Percentiles rank a stretch among this genome's conserved stretches.
Evolutionary conservation across 1,140 invertebrate species (phyloP).

Genomic region (Coboldia fuscipes): DNA sequence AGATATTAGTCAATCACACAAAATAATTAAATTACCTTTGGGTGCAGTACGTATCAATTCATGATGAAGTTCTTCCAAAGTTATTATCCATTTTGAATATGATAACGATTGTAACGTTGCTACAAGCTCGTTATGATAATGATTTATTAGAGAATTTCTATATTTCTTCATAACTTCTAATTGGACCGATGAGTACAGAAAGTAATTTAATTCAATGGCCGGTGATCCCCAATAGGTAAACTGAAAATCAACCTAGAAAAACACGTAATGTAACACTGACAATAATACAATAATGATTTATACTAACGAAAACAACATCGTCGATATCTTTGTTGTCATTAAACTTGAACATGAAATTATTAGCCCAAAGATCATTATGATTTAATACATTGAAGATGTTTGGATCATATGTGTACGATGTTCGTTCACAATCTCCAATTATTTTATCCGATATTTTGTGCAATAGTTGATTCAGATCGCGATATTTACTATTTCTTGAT

Average conservation of each 20-base stretch:
- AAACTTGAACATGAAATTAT: constrained; percentile 41
- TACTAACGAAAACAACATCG: constrained; percentile 30
- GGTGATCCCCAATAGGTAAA: constrained; percentile 15
- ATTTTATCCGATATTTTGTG: too few species aligned
- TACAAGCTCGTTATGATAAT: constrained; percentile 16
- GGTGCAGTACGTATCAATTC: too few species aligned
- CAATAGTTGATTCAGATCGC: too few species aligned
- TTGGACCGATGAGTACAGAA: constrained; percentile 14
- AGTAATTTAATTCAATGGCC: constrained; percentile 16
- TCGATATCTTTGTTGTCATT: constrained; percentile 21
- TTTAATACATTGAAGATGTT: constrained; percentile 32
- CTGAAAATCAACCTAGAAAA: constrained; percentile 15
- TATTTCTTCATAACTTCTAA: constrained; percentile 12
- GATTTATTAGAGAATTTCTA: constrained; percentile 18
- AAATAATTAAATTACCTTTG: too few species aligned
- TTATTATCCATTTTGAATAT: constrained; percentile 22
- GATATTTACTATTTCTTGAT: too few species aligned
- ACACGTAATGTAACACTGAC: background rate
- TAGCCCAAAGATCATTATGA: constrained; percentile 42
- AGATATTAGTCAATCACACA: too few species aligned
- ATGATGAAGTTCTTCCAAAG: constrained; percentile 17
- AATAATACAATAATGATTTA: background rate
- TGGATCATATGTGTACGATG: too few species aligned
- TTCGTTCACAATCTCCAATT: too few species aligned
- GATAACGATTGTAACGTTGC: constrained; percentile 17